phyloP scores from a whole-genome alignment of 2,797 vertebrate species.

The Acanthiza pusilla region DNA sequence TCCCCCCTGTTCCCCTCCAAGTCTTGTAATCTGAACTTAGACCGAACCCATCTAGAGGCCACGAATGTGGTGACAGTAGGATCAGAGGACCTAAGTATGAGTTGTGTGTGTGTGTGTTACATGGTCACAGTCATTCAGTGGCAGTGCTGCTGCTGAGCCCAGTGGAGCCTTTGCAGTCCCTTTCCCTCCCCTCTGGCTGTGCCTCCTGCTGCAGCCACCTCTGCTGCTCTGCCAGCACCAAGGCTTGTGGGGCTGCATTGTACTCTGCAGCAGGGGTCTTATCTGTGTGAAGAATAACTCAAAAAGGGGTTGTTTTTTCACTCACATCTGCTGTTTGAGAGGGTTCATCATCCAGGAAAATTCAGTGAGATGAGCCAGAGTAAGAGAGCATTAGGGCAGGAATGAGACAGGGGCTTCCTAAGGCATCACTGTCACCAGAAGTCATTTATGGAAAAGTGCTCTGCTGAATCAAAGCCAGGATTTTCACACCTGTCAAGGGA shows the following conservation, averaged over 20 bases:
- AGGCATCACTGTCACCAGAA: background rate
- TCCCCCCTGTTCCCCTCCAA: rapidly evolving
- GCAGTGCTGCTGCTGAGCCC: background rate
- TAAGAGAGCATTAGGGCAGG: background rate
- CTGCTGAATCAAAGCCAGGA: background rate
- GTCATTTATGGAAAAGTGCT: background rate
- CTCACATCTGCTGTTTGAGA: background rate
- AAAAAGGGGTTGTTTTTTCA: background rate
- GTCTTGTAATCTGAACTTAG: background rate
- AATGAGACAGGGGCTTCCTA: background rate
- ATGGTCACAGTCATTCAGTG: background rate
- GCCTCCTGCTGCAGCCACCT: rapidly evolving
- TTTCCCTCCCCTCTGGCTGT: background rate
- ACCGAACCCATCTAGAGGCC: background rate
- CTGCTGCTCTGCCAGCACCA: rapidly evolving
- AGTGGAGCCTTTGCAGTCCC: background rate
- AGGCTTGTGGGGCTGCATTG: background rate
- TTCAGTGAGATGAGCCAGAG: rapidly evolving
- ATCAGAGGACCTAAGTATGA: background rate
- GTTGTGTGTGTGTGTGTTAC: background rate
- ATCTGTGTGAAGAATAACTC: background rate
- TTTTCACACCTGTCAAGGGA: background rate
- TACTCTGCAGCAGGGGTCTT: background rate
- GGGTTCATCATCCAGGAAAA: background rate
- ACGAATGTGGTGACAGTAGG: background rate